Percentiles rank a stretch among this genome's conserved stretches.
Evolutionary conservation across 2,888 invertebrate genomes (phyloP).

Genomic region (Ophion ventricosus): DNA sequence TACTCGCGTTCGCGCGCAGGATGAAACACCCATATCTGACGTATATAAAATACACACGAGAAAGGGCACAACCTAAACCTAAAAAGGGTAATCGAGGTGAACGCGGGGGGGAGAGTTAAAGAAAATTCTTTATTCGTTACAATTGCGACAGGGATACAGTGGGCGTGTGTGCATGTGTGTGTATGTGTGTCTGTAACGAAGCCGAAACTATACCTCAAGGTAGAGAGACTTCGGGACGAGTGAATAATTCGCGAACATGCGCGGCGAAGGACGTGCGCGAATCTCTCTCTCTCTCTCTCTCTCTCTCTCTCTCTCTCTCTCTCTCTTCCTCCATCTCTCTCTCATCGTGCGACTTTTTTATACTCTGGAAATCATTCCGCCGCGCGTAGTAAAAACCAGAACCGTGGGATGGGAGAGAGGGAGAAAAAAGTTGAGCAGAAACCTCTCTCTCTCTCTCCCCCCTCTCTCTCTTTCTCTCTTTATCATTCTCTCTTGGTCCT

Average conservation of each 20-base stretch:
- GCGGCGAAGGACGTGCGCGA: slow-evolving; percentile 28
- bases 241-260: slow-evolving; percentile 51
- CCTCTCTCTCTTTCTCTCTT: slow-evolving; percentile 5
- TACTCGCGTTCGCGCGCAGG: too few relatives aligned
- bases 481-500: neutral
- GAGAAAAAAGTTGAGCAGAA: slow-evolving; percentile 9
- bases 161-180: neutral
- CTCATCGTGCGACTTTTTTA: slow-evolving; percentile 14
- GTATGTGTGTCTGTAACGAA: neutral
- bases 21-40: too few relatives aligned
- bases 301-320: too few relatives aligned
- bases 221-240: slow-evolving; percentile 1
- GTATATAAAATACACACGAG: too few relatives aligned
- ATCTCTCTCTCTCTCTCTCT: neutral
- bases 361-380: slow-evolving; percentile 9
- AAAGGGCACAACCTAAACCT: too few relatives aligned
- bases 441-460: slow-evolving; percentile 4
- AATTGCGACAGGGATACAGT: neutral
- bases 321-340: too few relatives aligned
- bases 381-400: neutral
- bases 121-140: neutral
- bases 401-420: neutral
- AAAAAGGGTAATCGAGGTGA: too few relatives aligned
- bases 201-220: slow-evolving; percentile 14
- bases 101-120: neutral